phyloP scores from a whole-genome alignment of 2,113 vertebrate species.

The Caretta caretta region DNA sequence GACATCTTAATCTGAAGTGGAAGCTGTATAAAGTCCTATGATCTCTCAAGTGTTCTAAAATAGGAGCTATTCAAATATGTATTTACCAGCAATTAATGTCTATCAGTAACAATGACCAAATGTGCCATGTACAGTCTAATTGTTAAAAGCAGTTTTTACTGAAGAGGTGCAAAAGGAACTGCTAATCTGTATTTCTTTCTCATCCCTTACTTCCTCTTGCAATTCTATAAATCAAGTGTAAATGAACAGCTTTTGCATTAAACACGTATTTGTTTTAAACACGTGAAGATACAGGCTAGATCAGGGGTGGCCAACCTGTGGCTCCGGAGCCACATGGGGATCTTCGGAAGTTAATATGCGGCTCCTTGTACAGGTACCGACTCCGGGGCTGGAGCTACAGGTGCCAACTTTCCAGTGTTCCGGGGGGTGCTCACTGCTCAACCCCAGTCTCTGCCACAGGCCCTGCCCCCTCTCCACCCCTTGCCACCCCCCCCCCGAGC shows the following conservation, averaged over 20 bases:
- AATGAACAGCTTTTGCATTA: neutral
- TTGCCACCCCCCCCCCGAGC: no score
- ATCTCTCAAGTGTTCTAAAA: slow-evolving; percentile 76
- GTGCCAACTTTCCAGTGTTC: no score
- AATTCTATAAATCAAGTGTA: slow-evolving; percentile 13
- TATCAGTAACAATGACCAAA: slow-evolving; percentile 43
- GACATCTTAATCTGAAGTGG: slow-evolving; percentile 79
- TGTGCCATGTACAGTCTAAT: slow-evolving; percentile 6
- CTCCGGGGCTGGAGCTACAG: no score
- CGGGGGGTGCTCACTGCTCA: no score
- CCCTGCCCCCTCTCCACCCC: no score
- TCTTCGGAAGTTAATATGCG: no score
- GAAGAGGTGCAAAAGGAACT: neutral
- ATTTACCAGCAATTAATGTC: slow-evolving; percentile 66
- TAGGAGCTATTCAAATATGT: slow-evolving; percentile 72
- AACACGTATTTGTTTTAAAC: slow-evolving; percentile 12
- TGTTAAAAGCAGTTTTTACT: neutral
- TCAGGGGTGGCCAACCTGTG: no score
- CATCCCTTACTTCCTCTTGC: neutral
- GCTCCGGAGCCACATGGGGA: no score
- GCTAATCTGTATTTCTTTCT: neutral
- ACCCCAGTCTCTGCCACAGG: no score
- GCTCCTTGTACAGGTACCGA: no score
- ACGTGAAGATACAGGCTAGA: slow-evolving; percentile 1
- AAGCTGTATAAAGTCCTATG: slow-evolving; percentile 74